Base-by-base conservation (phyloP, 2,113 vertebrate species). In the Pseudolaguvia tuberculata region DNA sequence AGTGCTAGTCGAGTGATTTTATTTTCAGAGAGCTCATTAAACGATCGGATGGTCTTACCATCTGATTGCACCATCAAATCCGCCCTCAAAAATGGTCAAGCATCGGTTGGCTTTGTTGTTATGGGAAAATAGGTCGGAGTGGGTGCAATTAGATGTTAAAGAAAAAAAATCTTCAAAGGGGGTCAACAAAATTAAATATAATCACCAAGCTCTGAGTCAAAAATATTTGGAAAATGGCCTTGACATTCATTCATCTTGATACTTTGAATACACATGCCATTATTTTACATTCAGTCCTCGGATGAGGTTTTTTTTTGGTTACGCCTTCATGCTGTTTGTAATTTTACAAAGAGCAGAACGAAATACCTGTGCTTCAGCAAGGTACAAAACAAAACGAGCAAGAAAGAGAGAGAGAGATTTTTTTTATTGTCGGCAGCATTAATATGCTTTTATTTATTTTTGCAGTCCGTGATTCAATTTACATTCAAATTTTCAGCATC, bases 361-460 rank as follows among this genome's bases (percentile, higher is more conserved):
- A 68, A 48, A 53, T 17, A 27, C 63, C 15, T 66, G 15, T 2
- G 31, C 45, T 11, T 14, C 8, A 67, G 63, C 45, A 20, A 5
- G 39, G 39, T 42, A 9, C 1, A 67, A 21, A 21, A 27, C 14
- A 51, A 50, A 12, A 15, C 10, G 15, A 2, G 53, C 21, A 18
- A 59, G 51, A 23, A 39, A 18, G 61, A 10, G 10, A 9, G 53
- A 23, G 42, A 20, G 42, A 12, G 21, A 73, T 75, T 77, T 42
- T 29, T 25, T 70, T 62, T 42, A 66, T 65, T 77, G 65, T 73
- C 59, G 48, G 57, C 47, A 57, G 69, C 74, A 55, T 70, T 82
- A 63, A 77, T 77, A 80, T 35, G 53, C 23, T 45, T 75, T 78
- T 62, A 78, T 70, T 68, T 71, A 68, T 67, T 78, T 52, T 29